A percentile compares a stretch with the other conserved stretches of the same genome.
Evolutionary conservation across 2,113 vertebrate genomes (phyloP).

Genomic region (Haemorhous mexicanus): DNA sequence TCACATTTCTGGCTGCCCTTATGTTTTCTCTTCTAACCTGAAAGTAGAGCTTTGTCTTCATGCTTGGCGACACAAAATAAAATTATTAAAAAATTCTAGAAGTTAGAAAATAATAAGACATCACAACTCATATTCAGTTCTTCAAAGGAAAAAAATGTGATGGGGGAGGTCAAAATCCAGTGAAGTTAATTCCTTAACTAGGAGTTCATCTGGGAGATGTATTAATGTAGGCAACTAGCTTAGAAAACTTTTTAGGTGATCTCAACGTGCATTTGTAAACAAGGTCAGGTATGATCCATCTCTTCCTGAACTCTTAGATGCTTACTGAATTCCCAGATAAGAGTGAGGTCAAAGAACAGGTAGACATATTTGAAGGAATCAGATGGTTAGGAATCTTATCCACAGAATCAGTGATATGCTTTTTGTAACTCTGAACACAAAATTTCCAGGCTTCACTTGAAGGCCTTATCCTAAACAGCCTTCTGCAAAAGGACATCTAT

Average conservation of each 20-base stretch:
- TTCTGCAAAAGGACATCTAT: neutral
- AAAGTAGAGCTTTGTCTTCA: neutral
- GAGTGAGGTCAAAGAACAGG: neutral
- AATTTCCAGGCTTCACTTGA: neutral
- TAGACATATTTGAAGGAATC: neutral
- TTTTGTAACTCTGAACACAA: neutral
- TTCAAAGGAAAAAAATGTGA: neutral
- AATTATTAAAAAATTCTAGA: neutral
- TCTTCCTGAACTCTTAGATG: neutral
- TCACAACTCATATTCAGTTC: neutral
- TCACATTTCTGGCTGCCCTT: neutral
- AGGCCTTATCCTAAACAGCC: neutral
- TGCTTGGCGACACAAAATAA: neutral
- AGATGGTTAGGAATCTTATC: neutral
- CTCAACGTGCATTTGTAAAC: neutral
- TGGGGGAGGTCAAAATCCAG: fast-evolving
- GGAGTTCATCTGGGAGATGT: neutral
- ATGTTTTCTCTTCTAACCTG: neutral
- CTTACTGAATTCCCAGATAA: neutral
- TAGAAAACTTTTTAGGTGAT: neutral
- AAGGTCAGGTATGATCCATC: neutral
- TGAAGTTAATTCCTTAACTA: neutral
- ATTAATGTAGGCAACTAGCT: neutral
- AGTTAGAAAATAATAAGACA: neutral
- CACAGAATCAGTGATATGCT: neutral